Percentiles rank a stretch among this genome's conserved stretches.
Evolutionary conservation across 2,888 invertebrate species (phyloP).

Genomic region (Bedellia somnulentella): DNA sequence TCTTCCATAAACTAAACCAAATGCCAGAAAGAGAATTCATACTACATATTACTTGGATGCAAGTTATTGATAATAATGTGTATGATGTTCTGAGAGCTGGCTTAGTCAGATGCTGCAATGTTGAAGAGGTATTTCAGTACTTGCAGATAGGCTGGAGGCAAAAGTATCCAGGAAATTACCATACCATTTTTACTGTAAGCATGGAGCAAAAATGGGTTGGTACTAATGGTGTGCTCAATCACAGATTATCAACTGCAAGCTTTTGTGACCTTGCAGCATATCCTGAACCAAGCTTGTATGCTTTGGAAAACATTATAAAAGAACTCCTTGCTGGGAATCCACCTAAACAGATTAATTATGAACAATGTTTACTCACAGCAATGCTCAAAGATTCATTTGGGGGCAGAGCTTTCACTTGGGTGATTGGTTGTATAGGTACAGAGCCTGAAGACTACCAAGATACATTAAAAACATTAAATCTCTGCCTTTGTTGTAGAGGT

Average conservation of each 20-base stretch:
- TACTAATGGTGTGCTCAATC: conserved; percentile 67
- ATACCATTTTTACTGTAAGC: conserved; percentile 72
- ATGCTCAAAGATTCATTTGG: conserved; percentile 75
- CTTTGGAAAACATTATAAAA: conserved; percentile 67
- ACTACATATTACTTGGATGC: conserved; percentile 73
- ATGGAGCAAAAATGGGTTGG: conserved; percentile 75
- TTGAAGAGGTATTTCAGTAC: conserved; percentile 73
- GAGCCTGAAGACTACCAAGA: conserved; percentile 68
- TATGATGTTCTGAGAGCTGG: conserved; percentile 61
- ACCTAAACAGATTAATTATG: conserved; percentile 57
- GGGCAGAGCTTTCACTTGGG: conserved; percentile 72
- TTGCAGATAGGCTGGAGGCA: conserved; percentile 68
- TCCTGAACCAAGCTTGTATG: conserved; percentile 66
- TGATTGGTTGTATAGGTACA: conserved; percentile 74
- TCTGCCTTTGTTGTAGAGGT: conserved; percentile 67
- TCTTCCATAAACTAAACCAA: conserved; percentile 67
- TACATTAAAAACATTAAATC: conserved; percentile 68
- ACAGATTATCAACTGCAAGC: conserved; percentile 72
- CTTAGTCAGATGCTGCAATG: conserved; percentile 60
- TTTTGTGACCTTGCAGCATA: conserved; percentile 69
- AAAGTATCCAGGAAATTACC: conserved; percentile 58
- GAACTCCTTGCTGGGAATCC: conserved; percentile 56
- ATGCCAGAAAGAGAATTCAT: conserved; percentile 67
- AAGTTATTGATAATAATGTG: conserved; percentile 69
- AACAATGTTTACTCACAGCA: conserved; percentile 69